Percentiles rank a stretch among this genome's conserved stretches.
These are phyloP conservation scores for Centruroides sculpturatus DNA, from an alignment of 1,140 invertebrate genomes.

Conservation along the genomic window DNA sequence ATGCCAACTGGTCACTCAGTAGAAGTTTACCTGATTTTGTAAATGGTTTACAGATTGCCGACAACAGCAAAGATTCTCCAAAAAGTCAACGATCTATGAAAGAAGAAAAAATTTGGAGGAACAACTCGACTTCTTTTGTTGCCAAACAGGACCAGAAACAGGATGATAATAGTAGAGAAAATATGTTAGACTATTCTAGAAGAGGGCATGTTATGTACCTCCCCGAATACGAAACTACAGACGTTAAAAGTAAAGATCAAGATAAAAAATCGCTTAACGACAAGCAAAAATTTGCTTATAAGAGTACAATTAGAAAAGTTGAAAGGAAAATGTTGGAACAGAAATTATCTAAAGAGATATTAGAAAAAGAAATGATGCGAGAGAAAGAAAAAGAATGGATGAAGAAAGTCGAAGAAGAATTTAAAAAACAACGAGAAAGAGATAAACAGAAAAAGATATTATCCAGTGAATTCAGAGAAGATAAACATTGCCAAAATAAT, in stretches of 20 bases:
- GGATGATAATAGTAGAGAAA: neutral
- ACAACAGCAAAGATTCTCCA: conserved; percentile 14
- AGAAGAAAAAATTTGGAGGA: conserved; percentile 5
- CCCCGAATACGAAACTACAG: conserved; percentile 40
- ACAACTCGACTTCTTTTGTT: conserved; percentile 8
- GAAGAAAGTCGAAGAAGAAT: conserved; percentile 55
- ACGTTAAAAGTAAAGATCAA: neutral
- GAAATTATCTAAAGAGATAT: conserved; percentile 4
- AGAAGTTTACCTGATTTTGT: conserved; percentile 60
- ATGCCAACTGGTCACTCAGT: conserved; percentile 43
- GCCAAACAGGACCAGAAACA: neutral
- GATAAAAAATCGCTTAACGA: conserved; percentile 1
- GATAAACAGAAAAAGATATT: conserved; percentile 44
- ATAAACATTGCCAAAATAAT: no score
- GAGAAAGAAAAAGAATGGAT: conserved; percentile 30
- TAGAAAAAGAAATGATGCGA: conserved; percentile 3
- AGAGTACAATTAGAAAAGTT: conserved; percentile 8
- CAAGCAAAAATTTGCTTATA: conserved; percentile 6
- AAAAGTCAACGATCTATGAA: conserved; percentile 17
- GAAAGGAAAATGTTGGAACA: conserved; percentile 8
- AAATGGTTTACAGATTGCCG: conserved; percentile 36
- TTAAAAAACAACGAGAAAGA: conserved; percentile 50
- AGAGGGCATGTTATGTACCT: conserved; percentile 51
- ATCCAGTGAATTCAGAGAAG: no score
- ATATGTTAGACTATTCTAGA: conserved; percentile 7